phyloP scores from a whole-genome alignment of 2,797 vertebrate genomes.

The Microctenopoma stevenorrisi region DNA sequence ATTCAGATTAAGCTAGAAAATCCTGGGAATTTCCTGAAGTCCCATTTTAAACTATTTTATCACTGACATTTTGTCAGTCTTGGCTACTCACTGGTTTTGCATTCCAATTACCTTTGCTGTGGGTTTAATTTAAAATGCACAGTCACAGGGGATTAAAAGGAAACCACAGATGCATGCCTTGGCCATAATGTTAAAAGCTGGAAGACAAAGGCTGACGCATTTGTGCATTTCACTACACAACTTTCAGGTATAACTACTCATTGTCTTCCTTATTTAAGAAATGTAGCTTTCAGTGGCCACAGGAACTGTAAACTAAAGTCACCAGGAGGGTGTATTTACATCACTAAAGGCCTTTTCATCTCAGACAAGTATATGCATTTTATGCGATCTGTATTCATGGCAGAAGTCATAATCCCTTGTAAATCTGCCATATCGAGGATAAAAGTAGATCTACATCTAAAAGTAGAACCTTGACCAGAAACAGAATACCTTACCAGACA shows the following conservation, averaged over 20 bases:
- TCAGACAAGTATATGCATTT: neutral
- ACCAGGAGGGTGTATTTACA: neutral
- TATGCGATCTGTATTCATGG: neutral
- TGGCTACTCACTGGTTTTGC: conserved; percentile 31
- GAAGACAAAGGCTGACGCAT: neutral
- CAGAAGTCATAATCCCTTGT: neutral
- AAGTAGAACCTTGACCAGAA: neutral
- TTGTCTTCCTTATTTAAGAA: neutral
- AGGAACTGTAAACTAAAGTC: no score
- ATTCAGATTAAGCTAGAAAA: conserved; percentile 25
- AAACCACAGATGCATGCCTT: conserved; percentile 3
- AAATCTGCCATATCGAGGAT: neutral
- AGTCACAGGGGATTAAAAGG: neutral
- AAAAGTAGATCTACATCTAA: no score
- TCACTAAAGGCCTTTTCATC: neutral
- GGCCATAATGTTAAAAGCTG: neutral
- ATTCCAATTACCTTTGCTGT: conserved; percentile 19
- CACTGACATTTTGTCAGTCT: conserved; percentile 28
- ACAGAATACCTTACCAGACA: neutral
- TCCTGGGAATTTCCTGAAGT: conserved; percentile 23
- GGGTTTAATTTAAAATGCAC: conserved; percentile 25
- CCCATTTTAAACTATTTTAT: neutral
- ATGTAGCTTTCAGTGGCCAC: neutral
- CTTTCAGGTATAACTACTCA: neutral
- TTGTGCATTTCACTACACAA: neutral